Evolutionary conservation across 2,888 invertebrate genomes (phyloP), one percentile per base, ranked within the genome.

Genomic region (Limnephilus lunatus): DNA sequence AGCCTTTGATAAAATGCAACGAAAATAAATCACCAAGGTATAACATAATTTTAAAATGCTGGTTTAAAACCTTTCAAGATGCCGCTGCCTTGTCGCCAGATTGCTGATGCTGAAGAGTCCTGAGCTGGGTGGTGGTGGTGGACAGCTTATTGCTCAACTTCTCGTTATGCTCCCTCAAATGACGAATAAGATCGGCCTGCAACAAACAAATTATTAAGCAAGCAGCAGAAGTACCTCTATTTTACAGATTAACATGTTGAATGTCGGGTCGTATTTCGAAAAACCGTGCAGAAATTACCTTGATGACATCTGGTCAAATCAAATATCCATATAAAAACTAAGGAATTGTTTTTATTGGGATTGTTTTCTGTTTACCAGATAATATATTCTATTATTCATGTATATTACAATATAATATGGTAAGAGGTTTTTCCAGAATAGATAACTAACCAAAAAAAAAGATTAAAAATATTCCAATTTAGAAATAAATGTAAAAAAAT

Each of bases 151-250:
- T 96, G 94, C 97, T 97, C 83, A 97, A 95, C 94, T 96, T 96
- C 48, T 96, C 96, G 94, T 97, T 97, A 94, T 97, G 97, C 94
- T 97, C 97, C 94, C 96, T 96, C 91, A 97, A 95, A 94, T 97
- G 97, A 94, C 96, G 96, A 93, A 98, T 97, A 14, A 97, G 95
- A 95, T 97, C 97, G 44, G 97, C 97, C 95, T 96, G 94, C 88
- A 92, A 92, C 7, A 68, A 68, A 68, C 68, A 68, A 25, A 68
- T 68, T 7, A n/a, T 68, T 68, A n/a, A 68, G 53, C 53, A 68
- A 68, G 68, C 68, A n/a, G 68, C 68, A 25, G 25, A 19, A 4
- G 25, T 68, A 19, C 25, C 68, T 19, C 68, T 19, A 68, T 68
- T 68, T 25, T 68, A 5, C 4, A 68, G 1, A 53, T 53, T 53